A percentile compares a stretch with the other conserved stretches of the same genome.
phyloP scores from a whole-genome alignment of 2,888 invertebrate genomes.

The Schrankia costaestrigalis region DNA sequence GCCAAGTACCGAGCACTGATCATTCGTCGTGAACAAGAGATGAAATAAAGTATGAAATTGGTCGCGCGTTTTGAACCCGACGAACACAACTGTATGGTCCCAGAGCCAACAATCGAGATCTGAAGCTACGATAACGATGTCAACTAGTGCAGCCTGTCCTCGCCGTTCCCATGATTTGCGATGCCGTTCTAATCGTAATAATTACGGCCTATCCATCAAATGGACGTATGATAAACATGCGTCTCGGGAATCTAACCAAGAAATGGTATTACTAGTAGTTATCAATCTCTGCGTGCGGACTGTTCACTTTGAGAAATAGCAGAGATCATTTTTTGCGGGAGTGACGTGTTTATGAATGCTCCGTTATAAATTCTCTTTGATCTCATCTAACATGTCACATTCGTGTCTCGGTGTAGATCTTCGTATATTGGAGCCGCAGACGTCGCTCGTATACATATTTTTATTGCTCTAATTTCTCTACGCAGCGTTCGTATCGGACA shows the following conservation, averaged over 20 bases:
- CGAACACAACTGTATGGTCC: slow-evolving; percentile 48
- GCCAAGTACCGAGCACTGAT: slow-evolving; percentile 60
- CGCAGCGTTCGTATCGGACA: slow-evolving; percentile 43
- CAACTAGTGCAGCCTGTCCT: slow-evolving; percentile 71
- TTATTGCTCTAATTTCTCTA: slow-evolving; percentile 53
- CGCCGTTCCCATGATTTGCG: slow-evolving; percentile 76
- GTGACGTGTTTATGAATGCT: slow-evolving; percentile 71
- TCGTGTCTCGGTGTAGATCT: slow-evolving; percentile 38
- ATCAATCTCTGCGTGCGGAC: slow-evolving; percentile 50
- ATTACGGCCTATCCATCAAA: slow-evolving; percentile 76
- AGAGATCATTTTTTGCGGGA: slow-evolving; percentile 73
- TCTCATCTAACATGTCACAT: slow-evolving; percentile 62
- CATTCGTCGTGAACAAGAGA: slow-evolving; percentile 60
- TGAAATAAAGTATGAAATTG: slow-evolving; percentile 69
- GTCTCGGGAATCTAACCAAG: slow-evolving; percentile 49
- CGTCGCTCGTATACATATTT: slow-evolving; percentile 48
- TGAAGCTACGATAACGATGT: slow-evolving; percentile 67
- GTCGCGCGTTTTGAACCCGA: slow-evolving; percentile 36
- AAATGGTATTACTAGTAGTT: slow-evolving; percentile 57
- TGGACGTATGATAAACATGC: slow-evolving; percentile 67
- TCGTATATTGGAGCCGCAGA: slow-evolving; percentile 40
- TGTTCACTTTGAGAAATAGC: slow-evolving; percentile 64
- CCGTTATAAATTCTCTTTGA: slow-evolving; percentile 70
- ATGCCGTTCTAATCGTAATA: slow-evolving; percentile 76
- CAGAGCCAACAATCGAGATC: slow-evolving; percentile 73